Percentiles rank a stretch among this genome's conserved stretches.
Conservation (phyloP, 2,888 invertebrate genomes). For the Anodontia alba region DNA sequence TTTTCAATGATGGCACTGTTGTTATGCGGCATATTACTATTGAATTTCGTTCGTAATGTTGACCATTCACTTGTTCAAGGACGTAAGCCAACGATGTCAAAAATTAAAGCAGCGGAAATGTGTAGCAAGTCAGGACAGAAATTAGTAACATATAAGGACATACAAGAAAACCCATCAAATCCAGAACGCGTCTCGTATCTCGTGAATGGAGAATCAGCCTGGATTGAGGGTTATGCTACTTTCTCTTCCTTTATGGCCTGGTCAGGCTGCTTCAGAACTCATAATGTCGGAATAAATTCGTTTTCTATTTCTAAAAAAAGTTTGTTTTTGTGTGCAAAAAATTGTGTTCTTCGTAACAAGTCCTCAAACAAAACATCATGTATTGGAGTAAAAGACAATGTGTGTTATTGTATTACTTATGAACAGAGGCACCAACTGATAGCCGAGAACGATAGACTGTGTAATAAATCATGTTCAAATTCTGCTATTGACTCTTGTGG, state of each 20-base stretch:
- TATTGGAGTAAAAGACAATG: background rate
- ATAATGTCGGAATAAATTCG: background rate
- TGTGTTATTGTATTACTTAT: background rate
- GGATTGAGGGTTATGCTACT: background rate
- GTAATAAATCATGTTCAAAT: background rate
- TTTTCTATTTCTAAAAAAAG: background rate
- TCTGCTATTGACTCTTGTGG: background rate
- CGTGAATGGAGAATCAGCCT: background rate
- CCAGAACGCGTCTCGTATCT: background rate
- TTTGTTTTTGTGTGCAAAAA: background rate
- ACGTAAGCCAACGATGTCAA: background rate
- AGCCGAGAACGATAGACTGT: background rate
- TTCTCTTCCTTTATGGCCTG: background rate
- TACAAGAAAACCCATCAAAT: background rate
- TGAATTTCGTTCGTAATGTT: too few relatives aligned
- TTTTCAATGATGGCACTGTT: too few relatives aligned
- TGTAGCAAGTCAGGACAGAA: background rate
- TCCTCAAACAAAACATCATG: too few relatives aligned
- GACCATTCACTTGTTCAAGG: too few relatives aligned
- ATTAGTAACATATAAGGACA: background rate
- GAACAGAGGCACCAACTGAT: background rate
- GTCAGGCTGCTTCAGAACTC: background rate
- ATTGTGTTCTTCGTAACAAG: background rate
- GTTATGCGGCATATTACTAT: too few relatives aligned
- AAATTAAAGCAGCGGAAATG: background rate